Evolutionary conservation across 2,113 vertebrate species (phyloP).

Genomic region (Atlantisia rogersi): DNA sequence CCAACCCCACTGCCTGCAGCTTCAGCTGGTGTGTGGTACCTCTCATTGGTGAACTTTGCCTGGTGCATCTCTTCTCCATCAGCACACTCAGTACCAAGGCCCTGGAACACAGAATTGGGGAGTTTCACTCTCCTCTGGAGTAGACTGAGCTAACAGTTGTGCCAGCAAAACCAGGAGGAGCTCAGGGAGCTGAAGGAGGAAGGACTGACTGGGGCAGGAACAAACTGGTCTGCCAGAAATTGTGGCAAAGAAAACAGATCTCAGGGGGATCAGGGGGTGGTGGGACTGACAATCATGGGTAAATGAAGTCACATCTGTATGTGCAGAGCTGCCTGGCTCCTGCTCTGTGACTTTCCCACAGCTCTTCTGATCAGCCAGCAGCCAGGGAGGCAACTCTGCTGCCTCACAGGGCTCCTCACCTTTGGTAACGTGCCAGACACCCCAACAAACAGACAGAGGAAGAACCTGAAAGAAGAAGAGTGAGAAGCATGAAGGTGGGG

Average conservation of each 20-base stretch:
- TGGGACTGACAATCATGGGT: background rate
- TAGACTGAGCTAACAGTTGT: background rate
- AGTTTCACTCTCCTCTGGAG: background rate
- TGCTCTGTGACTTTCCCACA: background rate
- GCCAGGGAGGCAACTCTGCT: background rate
- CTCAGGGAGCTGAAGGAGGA: background rate
- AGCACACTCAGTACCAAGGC: conserved; percentile 77
- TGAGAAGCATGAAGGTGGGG: background rate
- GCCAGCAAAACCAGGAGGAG: background rate
- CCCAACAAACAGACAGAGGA: conserved; percentile 94
- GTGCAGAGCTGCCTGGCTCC: background rate
- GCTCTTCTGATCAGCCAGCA: background rate
- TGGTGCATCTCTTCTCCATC: conserved; percentile 71
- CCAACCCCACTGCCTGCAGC: background rate
- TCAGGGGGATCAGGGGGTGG: background rate
- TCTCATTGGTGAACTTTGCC: conserved; percentile 85
- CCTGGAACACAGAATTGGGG: conserved; percentile 72
- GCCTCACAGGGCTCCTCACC: conserved; percentile 72
- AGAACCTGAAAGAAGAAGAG: conserved; percentile 82
- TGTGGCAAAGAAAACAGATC: background rate
- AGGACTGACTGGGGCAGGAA: background rate
- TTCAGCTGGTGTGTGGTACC: conserved; percentile 69
- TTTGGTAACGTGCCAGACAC: conserved; percentile 83
- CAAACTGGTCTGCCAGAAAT: background rate
- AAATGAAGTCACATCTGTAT: background rate